Evolutionary conservation across 2,797 vertebrate species (phyloP), one percentile per base, ranked within the genome.

Genomic region (Steatocranus sp.): DNA sequence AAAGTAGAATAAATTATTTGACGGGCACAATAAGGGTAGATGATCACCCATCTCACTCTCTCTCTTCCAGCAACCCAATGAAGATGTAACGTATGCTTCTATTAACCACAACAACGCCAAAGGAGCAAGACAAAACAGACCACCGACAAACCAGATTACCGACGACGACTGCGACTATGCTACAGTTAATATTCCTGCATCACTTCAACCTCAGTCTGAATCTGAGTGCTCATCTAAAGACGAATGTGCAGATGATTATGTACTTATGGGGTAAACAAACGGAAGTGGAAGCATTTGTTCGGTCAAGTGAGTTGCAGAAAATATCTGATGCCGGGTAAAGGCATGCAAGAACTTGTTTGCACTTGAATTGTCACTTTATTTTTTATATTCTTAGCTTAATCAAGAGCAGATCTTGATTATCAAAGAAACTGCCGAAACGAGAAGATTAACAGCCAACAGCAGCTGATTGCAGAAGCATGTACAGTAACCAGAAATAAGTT

Each of bases 11-110:
- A 32, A 18, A 30, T 25, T 5, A 36, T 17, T 38, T 85, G 3
- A 50, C 8, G 17, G 23, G 12, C 14, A 14, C 32, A 23, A 80
- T 82, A 15, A 25, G 11, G 5, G 27, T 9, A 14, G 8, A 53
- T 12, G 25, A 78, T 8, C 34, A 23, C 63, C 14, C 4, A 32
- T 51, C 81, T 89, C 30, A 38, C 30, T 23, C 27, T 86, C 11
- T 78, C 8, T 89, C 38, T 85, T 18, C 12, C 11, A 11, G 51
- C 90, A 95, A 86, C 43, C 84, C 8, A 83, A 14, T 0, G 95
- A 96, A 74, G 96, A 97, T 5, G 87, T 95, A 8, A 93, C 76
- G 0, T 97, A 97, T 2, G 95, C 96, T 58, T 91, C 93, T 11
- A 95, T 97, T 46, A 91, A 95, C 87, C 95, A 95, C 75, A 75